Percentiles rank a stretch among this genome's conserved stretches.
Conservation (phyloP, 64 coral and sea anemone species). For the Montipora sp. region DNA sequence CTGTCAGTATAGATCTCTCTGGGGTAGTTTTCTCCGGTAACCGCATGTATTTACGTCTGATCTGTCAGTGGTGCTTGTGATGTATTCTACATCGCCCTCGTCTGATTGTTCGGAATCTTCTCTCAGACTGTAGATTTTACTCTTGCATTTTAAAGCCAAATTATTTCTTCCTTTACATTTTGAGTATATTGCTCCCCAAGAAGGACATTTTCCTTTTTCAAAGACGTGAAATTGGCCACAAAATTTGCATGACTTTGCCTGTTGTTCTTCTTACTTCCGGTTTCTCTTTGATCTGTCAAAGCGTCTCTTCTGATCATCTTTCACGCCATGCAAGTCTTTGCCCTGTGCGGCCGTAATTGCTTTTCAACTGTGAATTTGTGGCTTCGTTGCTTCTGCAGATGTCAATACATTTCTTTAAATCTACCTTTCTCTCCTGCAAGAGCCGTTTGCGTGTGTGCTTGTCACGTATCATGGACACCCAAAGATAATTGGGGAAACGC, state of each 20-base stretch:
- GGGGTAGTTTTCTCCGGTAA: background rate
- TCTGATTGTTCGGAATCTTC: background rate
- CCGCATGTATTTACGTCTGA: background rate
- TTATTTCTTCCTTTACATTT: conserved; percentile 42
- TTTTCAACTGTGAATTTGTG: conserved; percentile 44
- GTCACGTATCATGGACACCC: background rate
- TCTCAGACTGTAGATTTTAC: background rate
- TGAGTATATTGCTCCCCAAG: conserved; percentile 14
- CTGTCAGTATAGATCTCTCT: conserved; percentile 25
- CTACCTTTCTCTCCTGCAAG: conserved; percentile 44
- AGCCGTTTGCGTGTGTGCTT: conserved; percentile 31
- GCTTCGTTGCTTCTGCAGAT: conserved; percentile 36
- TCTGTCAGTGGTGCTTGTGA: background rate
- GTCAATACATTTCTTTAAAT: conserved; percentile 20
- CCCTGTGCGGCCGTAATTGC: background rate
- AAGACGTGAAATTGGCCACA: conserved; percentile 12
- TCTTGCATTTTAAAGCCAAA: background rate
- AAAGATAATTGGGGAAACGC: too few relatives aligned
- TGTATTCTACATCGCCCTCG: conserved; percentile 26
- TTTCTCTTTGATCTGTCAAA: background rate
- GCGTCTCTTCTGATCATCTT: background rate
- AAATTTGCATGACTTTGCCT: background rate
- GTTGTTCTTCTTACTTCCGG: background rate
- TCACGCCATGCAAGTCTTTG: background rate
- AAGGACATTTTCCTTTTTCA: conserved; percentile 4